A percentile compares a stretch with the other conserved stretches of the same genome.
phyloP scores from a whole-genome alignment of 2,888 invertebrate species.

The Stenodera caucasica region DNA sequence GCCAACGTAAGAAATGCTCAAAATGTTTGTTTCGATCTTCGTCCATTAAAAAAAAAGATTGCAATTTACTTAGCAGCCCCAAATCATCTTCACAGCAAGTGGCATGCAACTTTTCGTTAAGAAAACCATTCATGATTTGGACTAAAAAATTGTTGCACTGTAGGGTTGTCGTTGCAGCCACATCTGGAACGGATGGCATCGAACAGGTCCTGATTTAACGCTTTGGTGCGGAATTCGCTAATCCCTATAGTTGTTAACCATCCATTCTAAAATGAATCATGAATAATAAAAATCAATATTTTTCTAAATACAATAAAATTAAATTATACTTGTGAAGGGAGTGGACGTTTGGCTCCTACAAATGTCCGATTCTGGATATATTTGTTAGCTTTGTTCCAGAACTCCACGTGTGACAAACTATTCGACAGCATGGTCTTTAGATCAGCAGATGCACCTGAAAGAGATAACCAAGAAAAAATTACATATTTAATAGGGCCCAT shows the following conservation, averaged over 20 bases:
- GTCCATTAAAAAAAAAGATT: not conserved
- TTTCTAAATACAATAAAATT: not conserved
- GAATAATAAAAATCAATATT: not conserved
- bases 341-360: not conserved
- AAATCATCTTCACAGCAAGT: slow-evolving; percentile 10
- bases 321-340: not conserved
- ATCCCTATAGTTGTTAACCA: slow-evolving; percentile 4
- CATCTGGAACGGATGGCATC: slow-evolving; percentile 17
- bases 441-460: no score
- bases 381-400: not conserved
- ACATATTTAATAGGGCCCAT: no score
- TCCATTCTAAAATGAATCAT: not conserved
- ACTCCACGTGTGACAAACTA: not conserved
- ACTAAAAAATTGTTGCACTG: slow-evolving; percentile 19
- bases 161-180: slow-evolving; percentile 23
- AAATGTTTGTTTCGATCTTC: not conserved
- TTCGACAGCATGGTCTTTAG: no score
- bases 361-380: not conserved
- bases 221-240: not conserved
- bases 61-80: slow-evolving; percentile 3
- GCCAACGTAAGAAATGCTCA: no score
- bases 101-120: not conserved
- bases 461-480: no score
- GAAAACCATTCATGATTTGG: slow-evolving; percentile 20
- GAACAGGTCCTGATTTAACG: slow-evolving; percentile 2